Conservation (phyloP, 2,888 invertebrate genomes). For the Crepidodera aurea region DNA sequence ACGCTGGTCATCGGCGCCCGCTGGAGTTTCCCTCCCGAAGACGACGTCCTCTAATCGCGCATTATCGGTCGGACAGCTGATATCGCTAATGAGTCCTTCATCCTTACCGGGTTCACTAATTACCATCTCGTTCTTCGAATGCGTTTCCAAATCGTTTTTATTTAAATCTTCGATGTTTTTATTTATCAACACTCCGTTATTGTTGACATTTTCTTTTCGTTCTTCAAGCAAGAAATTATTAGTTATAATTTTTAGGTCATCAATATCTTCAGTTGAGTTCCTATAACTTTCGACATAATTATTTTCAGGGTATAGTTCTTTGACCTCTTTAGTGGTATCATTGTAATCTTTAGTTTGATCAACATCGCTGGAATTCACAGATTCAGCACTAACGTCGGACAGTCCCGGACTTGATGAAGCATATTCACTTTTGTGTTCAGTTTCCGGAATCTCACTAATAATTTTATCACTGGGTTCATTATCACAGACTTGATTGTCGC, state of each 20-base stretch:
- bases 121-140: neutral
- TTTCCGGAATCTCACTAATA: constrained; percentile 15
- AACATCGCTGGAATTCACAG: constrained; percentile 56
- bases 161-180: neutral
- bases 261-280: neutral
- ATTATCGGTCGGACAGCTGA: constrained; percentile 4
- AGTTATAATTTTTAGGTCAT: neutral
- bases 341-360: constrained; percentile 38
- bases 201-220: neutral
- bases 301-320: neutral
- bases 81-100: neutral
- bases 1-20: constrained; percentile 25
- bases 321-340: constrained; percentile 5
- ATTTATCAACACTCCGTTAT: neutral
- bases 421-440: constrained; percentile 34
- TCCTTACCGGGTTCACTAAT: neutral
- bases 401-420: constrained; percentile 55
- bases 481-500: constrained; percentile 32
- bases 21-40: constrained; percentile 26
- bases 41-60: constrained; percentile 8
- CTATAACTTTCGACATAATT: neutral
- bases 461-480: constrained; percentile 30
- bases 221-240: neutral
- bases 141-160: neutral
- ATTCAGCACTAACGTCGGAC: constrained; percentile 58